phyloP scores from a whole-genome alignment of 2,113 vertebrate genomes.

The Eolophus roseicapilla region DNA sequence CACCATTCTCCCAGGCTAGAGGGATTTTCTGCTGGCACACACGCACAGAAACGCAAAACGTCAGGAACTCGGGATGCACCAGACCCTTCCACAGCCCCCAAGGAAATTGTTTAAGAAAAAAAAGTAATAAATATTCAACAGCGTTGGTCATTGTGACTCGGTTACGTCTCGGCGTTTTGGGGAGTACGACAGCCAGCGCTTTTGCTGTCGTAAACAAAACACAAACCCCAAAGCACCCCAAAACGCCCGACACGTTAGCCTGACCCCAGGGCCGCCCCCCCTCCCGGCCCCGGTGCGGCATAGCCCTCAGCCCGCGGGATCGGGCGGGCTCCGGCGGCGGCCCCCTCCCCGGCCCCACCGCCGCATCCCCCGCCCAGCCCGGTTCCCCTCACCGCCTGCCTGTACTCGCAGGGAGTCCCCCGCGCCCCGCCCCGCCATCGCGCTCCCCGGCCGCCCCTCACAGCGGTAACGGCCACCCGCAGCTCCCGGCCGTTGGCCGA shows the following conservation, averaged over 20 bases:
- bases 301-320: not conserved
- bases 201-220: not conserved
- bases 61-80: not conserved
- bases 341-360: not conserved
- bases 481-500: not conserved
- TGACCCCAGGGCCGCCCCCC: not conserved
- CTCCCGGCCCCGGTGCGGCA: not conserved
- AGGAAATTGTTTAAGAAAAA: not conserved
- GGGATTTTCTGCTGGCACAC: constrained; percentile 15
- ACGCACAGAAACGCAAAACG: not conserved
- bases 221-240: not conserved
- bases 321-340: not conserved
- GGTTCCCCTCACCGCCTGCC: not conserved
- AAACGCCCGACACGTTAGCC: not conserved
- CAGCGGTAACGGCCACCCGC: not conserved
- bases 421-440: not conserved
- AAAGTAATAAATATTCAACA: no score
- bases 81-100: not conserved
- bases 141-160: not conserved
- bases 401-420: not conserved
- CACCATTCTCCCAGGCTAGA: constrained; percentile 80
- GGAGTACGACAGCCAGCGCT: not conserved
- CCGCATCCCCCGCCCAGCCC: not conserved
- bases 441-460: not conserved
- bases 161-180: not conserved